Evolutionary conservation across 2,113 vertebrate species (phyloP).

Genomic region (Saccopteryx bilineata): DNA sequence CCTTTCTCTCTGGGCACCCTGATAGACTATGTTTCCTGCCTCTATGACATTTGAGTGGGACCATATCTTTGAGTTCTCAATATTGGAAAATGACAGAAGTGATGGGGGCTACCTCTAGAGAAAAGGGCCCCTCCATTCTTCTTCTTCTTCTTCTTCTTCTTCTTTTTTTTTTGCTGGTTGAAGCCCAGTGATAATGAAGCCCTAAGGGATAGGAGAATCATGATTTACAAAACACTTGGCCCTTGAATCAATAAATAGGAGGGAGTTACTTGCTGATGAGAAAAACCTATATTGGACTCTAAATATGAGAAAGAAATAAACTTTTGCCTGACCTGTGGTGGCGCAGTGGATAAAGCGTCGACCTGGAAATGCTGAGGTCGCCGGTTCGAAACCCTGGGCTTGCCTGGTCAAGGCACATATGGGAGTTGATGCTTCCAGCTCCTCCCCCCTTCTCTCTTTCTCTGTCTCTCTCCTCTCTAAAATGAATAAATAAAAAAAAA

Average conservation of each 20-base stretch:
- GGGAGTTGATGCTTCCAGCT: no score
- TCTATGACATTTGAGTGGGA: neutral
- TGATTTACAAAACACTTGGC: neutral
- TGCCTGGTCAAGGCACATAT: no score
- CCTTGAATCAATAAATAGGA: neutral
- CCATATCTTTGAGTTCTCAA: neutral
- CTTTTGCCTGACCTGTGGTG: no score
- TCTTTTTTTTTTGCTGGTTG: neutral
- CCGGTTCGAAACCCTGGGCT: no score
- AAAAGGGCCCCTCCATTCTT: neutral
- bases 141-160: neutral
- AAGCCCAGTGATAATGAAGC: neutral
- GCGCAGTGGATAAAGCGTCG: no score
- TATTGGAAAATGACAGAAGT: neutral
- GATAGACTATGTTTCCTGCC: neutral
- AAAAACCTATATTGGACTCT: neutral
- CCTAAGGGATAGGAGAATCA: neutral
- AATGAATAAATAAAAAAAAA: no score
- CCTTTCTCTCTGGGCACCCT: neutral
- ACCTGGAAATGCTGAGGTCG: no score
- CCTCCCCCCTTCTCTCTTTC: no score
- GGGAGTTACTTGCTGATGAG: neutral
- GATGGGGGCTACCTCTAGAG: neutral
- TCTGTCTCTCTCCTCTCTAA: no score
- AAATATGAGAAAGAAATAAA: neutral